phyloP scores from a whole-genome alignment of 2,113 vertebrate genomes.

The Anguilla rostrata region DNA sequence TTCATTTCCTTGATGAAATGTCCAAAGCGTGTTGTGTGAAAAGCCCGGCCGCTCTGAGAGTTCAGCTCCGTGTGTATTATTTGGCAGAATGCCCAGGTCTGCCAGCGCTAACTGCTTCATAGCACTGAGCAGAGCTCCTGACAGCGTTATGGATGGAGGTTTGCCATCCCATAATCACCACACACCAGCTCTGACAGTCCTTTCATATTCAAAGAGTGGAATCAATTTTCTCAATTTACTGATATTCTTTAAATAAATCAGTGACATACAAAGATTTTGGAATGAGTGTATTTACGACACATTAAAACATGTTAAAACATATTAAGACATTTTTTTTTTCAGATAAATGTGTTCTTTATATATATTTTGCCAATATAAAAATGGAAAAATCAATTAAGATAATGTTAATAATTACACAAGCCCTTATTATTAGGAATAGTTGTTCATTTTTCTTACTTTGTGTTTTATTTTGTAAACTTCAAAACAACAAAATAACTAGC shows the following conservation, averaged over 20 bases:
- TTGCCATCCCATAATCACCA: neutral
- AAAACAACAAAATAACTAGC: no score
- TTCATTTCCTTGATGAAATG: neutral
- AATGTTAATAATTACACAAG: neutral
- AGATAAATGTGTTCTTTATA: no score
- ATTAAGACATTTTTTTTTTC: no score
- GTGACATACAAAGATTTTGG: no score
- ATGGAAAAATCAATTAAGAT: no score
- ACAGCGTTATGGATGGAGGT: neutral
- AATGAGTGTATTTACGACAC: no score
- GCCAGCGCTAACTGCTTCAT: neutral
- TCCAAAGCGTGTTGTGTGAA: neutral
- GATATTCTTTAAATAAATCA: neutral
- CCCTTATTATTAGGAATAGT: neutral
- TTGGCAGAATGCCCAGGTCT: slow-evolving; percentile 2
- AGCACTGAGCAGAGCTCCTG: neutral
- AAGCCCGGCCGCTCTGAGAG: slow-evolving; percentile 2
- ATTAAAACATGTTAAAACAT: no score
- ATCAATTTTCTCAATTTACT: neutral
- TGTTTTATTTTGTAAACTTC: neutral
- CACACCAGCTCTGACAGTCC: neutral
- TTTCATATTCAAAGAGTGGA: neutral
- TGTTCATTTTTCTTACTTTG: no score
- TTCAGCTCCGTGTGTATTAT: slow-evolving; percentile 13
- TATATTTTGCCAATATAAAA: no score